Evolutionary conservation across 2,888 invertebrate genomes (phyloP), one percentile per base, ranked within the genome.

Genomic region (Frankliniella intonsa): DNA sequence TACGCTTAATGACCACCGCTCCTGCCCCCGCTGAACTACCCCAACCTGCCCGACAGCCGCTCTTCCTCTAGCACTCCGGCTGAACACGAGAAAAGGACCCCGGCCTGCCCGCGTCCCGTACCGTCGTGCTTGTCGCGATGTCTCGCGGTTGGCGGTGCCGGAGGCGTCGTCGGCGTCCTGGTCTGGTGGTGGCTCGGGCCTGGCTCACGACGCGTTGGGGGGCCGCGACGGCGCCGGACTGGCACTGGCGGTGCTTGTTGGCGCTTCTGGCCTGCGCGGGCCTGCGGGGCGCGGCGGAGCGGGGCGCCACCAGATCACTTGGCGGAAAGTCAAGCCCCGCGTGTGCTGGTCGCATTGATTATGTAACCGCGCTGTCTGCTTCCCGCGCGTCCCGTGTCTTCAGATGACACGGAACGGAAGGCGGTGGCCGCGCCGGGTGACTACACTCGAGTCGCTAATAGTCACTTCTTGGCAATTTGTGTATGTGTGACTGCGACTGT

Each of bases 351-450:
- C 38, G 38, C 38, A 38, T 38, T 38, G 22, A 76, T 76, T 22
- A 76, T 25, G 69, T 76, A 76, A 76, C 69, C 62, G 38, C 62
- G 62, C 19, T 19, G 12, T 55, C 55, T 55, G 9, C 55, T 55
- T 55, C 38, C 38, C 38, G 38, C 38, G 3, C 38, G 38, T 38
- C n/a, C n/a, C 38, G 38, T 55, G 55, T 76, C 69, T 76, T 22
- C 11, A 25, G 69, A 76, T 76, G 69, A 76, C 22, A 76, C 69
- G 69, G 69, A 76, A 76, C 69, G 69, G 69, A 76, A 76, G 22
- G 69, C 22, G 25, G 22, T 12, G 22, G 69, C 22, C 17, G 83
- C 84, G 2, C 84, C 55, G 12, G 55, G 14, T 17, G 55, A 17
- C 62, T 12, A 62, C 62, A 62, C 62, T 14, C 62, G 62, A 38